Percentiles rank a stretch among this genome's conserved stretches.
Evolutionary conservation across 2,113 vertebrate species (phyloP).

Genomic region (Bos taurus): DNA sequence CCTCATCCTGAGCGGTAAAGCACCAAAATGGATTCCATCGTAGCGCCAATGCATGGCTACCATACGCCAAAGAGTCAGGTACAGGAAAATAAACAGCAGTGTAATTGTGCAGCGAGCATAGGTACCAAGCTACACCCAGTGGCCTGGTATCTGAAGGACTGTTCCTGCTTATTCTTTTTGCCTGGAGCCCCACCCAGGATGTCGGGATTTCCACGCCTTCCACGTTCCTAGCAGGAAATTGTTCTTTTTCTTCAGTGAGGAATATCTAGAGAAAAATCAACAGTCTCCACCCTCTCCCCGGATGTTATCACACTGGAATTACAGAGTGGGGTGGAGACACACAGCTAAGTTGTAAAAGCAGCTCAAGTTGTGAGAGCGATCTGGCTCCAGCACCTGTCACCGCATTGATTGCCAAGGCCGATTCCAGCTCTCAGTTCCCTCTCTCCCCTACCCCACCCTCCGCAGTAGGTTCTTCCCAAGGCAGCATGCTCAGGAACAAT

Average conservation of each 20-base stretch:
- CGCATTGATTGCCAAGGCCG: not conserved
- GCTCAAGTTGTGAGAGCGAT: not conserved
- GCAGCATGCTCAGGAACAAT: not conserved
- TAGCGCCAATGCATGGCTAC: not conserved
- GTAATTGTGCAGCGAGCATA: not conserved
- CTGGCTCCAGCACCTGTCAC: not conserved
- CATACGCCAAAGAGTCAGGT: not conserved
- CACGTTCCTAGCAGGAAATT: constrained; percentile 7
- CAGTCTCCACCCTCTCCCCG: not conserved
- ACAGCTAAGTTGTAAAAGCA: not conserved
- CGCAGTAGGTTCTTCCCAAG: not conserved
- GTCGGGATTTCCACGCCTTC: not conserved
- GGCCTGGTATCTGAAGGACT: not conserved
- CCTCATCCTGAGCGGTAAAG: not conserved
- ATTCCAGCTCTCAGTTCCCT: not conserved
- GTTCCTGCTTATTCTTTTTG: not conserved
- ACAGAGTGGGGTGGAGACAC: not conserved
- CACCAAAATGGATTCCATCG: not conserved
- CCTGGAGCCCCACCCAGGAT: not conserved
- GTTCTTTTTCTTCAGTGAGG: constrained; percentile 22
- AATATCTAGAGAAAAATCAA: constrained; percentile 39
- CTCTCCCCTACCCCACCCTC: not conserved
- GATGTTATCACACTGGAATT: not conserved
- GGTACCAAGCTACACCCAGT: not conserved
- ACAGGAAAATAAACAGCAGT: not conserved